Conservation (phyloP, 2,797 vertebrate species). For the Helarctos malayanus region DNA sequence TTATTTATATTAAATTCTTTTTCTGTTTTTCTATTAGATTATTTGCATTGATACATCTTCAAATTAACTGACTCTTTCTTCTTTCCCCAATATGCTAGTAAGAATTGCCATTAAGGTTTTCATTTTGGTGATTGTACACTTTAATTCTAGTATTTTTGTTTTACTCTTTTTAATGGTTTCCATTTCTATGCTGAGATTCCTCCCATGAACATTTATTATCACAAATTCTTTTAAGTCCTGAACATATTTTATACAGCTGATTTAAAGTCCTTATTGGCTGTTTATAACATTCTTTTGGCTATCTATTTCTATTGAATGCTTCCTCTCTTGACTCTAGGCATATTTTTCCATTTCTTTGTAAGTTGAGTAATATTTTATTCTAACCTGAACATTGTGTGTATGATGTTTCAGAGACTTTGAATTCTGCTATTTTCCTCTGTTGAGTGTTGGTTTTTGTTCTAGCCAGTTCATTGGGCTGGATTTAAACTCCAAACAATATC, state of each 20-base stretch:
- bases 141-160: not conserved
- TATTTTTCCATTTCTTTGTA: not conserved
- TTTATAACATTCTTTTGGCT: not conserved
- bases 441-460: not conserved
- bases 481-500: not conserved
- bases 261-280: not conserved
- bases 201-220: not conserved
- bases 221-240: not conserved
- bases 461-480: not conserved
- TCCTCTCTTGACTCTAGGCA: not conserved
- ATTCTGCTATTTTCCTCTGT: not conserved
- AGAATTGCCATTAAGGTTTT: not conserved
- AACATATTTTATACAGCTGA: not conserved
- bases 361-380: not conserved
- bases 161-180: not conserved
- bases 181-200: not conserved
- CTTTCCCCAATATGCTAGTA: not conserved
- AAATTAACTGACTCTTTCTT: not conserved
- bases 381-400: not conserved
- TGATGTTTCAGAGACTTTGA: not conserved
- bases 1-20: not conserved
- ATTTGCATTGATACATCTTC: not conserved
- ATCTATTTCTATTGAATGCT: not conserved
- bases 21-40: not conserved
- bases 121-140: not conserved